These are phyloP conservation scores for Penaeus chinensis DNA, from an alignment of 1,140 invertebrate genomes.

Conservation along the genomic window DNA sequence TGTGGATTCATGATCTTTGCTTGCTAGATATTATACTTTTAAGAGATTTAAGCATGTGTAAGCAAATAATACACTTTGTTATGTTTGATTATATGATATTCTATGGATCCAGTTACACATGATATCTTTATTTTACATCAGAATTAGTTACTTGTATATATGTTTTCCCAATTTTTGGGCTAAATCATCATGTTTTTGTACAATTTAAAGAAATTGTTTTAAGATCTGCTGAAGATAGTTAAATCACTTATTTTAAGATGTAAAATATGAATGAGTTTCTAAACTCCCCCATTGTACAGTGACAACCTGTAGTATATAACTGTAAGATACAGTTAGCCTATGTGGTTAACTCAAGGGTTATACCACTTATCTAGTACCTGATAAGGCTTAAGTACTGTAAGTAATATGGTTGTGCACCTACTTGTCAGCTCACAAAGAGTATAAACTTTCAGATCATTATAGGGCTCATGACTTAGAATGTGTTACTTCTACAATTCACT, in stretches of 20 bases:
- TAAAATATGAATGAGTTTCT: too few species aligned
- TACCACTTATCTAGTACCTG: constrained; percentile 57
- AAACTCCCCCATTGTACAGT: too few species aligned
- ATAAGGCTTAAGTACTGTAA: constrained; percentile 54
- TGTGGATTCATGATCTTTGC: constrained; percentile 54
- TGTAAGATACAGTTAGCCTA: constrained; percentile 56
- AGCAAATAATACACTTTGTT: constrained; percentile 48
- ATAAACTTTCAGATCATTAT: too few species aligned
- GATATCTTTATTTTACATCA: constrained; percentile 40
- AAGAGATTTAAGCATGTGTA: constrained; percentile 57
- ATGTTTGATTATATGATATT: constrained; percentile 54
- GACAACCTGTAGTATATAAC: constrained; percentile 35
- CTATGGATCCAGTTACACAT: constrained; percentile 45
- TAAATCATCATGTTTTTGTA: constrained; percentile 42
- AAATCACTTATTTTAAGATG: constrained; percentile 1
- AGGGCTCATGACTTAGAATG: too few species aligned
- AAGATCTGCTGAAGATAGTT: neutral
- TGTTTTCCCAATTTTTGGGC: constrained; percentile 49
- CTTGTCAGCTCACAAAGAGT: neutral
- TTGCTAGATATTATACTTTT: constrained; percentile 61
- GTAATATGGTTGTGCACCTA: constrained; percentile 50
- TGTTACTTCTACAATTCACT: too few species aligned
- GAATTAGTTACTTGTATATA: constrained; percentile 55
- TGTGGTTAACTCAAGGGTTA: constrained; percentile 32
- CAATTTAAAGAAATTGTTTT: constrained; percentile 4